Base-by-base conservation (phyloP, 2,113 vertebrate genomes). In the Emydocephalus ijimae region DNA sequence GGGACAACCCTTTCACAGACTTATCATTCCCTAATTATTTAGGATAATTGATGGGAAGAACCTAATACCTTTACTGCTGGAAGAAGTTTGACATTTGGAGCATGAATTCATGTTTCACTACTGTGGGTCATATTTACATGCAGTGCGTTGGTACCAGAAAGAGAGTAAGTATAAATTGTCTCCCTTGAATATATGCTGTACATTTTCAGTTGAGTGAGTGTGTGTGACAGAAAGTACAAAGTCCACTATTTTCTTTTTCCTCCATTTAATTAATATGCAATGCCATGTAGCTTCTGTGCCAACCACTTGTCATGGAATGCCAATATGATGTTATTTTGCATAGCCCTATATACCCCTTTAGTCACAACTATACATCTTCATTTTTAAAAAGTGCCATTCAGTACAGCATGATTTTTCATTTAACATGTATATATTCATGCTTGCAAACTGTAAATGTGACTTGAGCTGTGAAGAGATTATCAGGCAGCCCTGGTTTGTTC, bases 91-190 rank as follows among this genome's bases (percentile, higher is more conserved):
- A 81, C 96, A 69, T 85, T 98, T 98, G 0, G 85, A 97, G 81
- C 98, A 98, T 0, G 97, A 99, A 95, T 98, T 99, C 95, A 97
- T 99, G 98, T 99, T 98, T 94, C 99, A 99, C 95, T 99, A 98
- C 96, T 99, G 98, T 0, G 97, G 98, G 0, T 45, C 45, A 0
- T 95, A 98, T 91, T 97, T 99, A 81, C 97, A 98, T 8, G 98
- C 98, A 10, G 98, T 96, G 23, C 97, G 97, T 92, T 99, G 98
- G 98, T 98, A 98, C 95, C 98, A 98, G 1, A 96, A 92, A 6
- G 96, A 96, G 94, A 97, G 98, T 98, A 95, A 98, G 98, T 97
- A 93, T 26, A 34, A 85, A 93, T 89, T n/a, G 11, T 64, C 5
- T 5, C 85, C 43, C 52, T 1, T 92, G 45, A 97, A 96, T 39